phyloP scores from a whole-genome alignment of 2,888 invertebrate species.

The Tuberolachnus salignus region DNA sequence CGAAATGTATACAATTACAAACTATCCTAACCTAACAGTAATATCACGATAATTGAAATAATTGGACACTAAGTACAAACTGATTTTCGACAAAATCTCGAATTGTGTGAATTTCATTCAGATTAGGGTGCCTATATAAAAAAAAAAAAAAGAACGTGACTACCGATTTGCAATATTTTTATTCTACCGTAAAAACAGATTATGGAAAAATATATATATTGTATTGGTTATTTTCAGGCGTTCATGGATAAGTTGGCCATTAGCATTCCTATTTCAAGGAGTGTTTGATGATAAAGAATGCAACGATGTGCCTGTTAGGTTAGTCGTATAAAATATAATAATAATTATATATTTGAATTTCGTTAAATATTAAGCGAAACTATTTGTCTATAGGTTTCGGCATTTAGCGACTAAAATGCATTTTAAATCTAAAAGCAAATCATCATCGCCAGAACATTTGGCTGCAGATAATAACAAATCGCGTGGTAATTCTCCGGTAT shows the following conservation, averaged over 20 bases:
- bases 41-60: too few species aligned
- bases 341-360: constrained; percentile 35
- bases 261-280: constrained; percentile 85
- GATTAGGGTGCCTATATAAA: too few species aligned
- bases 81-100: too few species aligned
- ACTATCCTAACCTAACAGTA: too few species aligned
- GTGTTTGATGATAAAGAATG: constrained; percentile 63
- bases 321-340: constrained; percentile 60
- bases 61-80: too few species aligned
- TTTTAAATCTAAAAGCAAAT: constrained; percentile 71
- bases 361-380: constrained; percentile 9
- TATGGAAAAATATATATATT: too few species aligned
- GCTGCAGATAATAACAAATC: constrained; percentile 55
- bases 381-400: constrained; percentile 71
- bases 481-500: constrained; percentile 37
- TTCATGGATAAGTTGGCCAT: constrained; percentile 92
- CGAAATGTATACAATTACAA: too few species aligned
- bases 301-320: constrained; percentile 82
- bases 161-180: too few species aligned
- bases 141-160: too few species aligned
- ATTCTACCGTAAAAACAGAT: too few species aligned
- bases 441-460: constrained; percentile 55
- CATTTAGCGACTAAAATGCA: constrained; percentile 86
- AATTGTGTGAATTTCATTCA: too few species aligned
- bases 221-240: constrained; percentile 65